These are phyloP conservation scores for Delichon dasypus DNA, from an alignment of 2,797 vertebrate species.

Conservation along the genomic window DNA sequence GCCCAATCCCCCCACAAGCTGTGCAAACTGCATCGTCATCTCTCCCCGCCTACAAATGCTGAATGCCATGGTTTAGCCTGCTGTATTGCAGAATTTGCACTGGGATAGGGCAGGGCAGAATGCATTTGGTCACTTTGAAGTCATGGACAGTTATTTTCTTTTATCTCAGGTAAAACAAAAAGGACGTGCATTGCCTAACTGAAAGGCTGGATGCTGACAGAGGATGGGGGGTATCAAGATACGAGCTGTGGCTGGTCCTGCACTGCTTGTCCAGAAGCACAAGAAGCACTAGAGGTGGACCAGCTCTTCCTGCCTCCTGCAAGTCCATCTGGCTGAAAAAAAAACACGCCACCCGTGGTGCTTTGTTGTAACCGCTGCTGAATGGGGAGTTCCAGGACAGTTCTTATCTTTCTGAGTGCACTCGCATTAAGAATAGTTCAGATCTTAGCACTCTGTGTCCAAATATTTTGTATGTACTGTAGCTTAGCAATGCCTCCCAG, in stretches of 20 bases:
- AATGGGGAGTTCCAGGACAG: neutral
- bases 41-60: neutral
- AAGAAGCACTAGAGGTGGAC: neutral
- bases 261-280: neutral
- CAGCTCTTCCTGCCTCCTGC: neutral
- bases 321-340: neutral
- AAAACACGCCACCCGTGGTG: accelerated
- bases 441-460: neutral
- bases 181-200: neutral
- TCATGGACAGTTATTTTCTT: neutral
- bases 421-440: neutral
- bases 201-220: neutral
- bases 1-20: neutral
- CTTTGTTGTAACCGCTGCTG: neutral
- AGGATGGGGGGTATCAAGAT: neutral
- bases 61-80: neutral
- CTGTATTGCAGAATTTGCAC: neutral
- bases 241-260: neutral
- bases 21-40: accelerated
- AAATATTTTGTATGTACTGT: constrained; percentile 8
- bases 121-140: neutral
- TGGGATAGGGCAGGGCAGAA: neutral
- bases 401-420: constrained; percentile 13
- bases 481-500: constrained; percentile 53
- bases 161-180: neutral